Evolutionary conservation across 1,140 invertebrate species (phyloP).

Genomic region (Calliopsis andreniformis): DNA sequence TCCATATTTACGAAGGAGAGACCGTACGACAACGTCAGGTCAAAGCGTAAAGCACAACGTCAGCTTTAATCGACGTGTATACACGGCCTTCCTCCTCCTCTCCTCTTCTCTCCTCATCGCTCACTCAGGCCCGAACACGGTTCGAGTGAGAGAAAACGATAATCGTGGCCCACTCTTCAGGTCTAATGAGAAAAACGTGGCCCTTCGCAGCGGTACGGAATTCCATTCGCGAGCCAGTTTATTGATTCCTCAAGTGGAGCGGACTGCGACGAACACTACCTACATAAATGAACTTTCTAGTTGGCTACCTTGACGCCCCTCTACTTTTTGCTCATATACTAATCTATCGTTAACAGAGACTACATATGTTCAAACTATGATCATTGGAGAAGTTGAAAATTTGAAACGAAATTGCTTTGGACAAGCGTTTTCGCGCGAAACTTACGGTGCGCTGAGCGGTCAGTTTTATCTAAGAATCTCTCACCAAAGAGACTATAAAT

Average conservation of each 20-base stretch:
- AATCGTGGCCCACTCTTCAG: neutral
- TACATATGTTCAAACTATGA: too few species aligned
- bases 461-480: too few species aligned
- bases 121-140: neutral
- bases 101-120: neutral
- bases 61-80: conserved; percentile 27
- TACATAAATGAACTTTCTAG: neutral
- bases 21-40: conserved; percentile 29
- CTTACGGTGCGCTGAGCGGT: too few species aligned
- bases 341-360: too few species aligned
- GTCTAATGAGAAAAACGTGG: conserved; percentile 5
- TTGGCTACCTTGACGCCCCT: neutral
- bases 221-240: conserved; percentile 8
- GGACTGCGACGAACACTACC: too few species aligned
- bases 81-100: too few species aligned
- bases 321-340: too few species aligned
- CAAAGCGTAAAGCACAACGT: conserved; percentile 14
- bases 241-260: conserved; percentile 1
- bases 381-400: too few species aligned
- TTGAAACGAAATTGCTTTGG: too few species aligned
- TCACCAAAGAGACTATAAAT: too few species aligned
- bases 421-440: too few species aligned
- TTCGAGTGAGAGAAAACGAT: too few species aligned
- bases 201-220: neutral
- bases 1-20: conserved; percentile 3